A percentile compares a stretch with the other conserved stretches of the same genome.
phyloP scores from a whole-genome alignment of 2,113 vertebrate genomes.

The Dipodomys merriami region DNA sequence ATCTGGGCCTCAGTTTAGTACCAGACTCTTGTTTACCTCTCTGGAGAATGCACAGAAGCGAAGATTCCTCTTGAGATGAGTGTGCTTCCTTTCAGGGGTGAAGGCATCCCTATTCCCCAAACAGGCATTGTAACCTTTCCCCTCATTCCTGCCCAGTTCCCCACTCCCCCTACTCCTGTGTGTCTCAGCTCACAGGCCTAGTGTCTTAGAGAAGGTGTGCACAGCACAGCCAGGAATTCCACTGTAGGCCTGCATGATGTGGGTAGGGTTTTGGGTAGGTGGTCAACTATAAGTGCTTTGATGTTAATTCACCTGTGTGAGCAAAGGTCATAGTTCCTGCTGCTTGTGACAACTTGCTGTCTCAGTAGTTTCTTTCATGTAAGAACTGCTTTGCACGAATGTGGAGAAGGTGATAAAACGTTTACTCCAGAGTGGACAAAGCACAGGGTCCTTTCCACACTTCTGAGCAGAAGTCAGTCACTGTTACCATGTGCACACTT shows the following conservation, averaged over 20 bases:
- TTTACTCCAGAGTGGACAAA: constrained; percentile 18
- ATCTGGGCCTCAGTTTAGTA: constrained; percentile 38
- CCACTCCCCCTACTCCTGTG: not conserved
- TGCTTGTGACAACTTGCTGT: constrained; percentile 56
- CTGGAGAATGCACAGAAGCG: not conserved
- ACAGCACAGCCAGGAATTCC: not conserved
- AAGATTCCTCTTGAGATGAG: not conserved
- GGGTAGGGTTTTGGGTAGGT: not conserved
- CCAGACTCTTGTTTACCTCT: not conserved
- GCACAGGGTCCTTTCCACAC: constrained; percentile 51
- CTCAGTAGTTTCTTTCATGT: constrained; percentile 62
- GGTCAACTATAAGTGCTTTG: constrained; percentile 46
- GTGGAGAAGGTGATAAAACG: constrained; percentile 52
- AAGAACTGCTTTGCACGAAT: constrained; percentile 58
- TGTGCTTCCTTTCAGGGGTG: not conserved
- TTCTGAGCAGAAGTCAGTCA: not conserved
- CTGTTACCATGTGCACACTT: not conserved
- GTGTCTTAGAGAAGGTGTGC: not conserved
- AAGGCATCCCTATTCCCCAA: not conserved
- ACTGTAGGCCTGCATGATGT: not conserved
- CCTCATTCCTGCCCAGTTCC: not conserved
- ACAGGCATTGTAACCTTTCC: not conserved
- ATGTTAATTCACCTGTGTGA: constrained; percentile 66
- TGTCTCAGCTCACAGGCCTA: not conserved
- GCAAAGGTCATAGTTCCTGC: constrained; percentile 59